Conservation (phyloP, 2,888 invertebrate species). For the Hydropsyche betteni region DNA sequence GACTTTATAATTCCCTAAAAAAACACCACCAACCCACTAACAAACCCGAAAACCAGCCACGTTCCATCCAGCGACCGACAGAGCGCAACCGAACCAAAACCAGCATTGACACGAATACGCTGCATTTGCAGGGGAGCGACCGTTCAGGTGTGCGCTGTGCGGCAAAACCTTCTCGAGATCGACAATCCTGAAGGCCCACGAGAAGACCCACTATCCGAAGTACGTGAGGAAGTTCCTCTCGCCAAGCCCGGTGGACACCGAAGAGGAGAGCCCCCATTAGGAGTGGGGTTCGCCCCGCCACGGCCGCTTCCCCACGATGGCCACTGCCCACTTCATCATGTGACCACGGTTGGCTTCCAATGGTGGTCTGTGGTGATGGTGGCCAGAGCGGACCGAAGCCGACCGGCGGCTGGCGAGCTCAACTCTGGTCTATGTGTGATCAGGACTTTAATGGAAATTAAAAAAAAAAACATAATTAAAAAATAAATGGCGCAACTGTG, state of each 20-base stretch:
- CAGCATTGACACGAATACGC: not conserved
- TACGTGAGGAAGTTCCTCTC: constrained; percentile 90
- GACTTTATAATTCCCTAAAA: too few species aligned
- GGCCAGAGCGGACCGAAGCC: constrained; percentile 27
- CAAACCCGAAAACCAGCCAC: too few species aligned
- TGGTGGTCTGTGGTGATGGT: constrained; percentile 9
- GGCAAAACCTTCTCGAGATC: constrained; percentile 92
- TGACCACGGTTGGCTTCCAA: not conserved
- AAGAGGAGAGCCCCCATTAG: constrained; percentile 83
- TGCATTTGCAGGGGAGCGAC: constrained; percentile 74
- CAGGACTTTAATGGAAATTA: constrained; percentile 50
- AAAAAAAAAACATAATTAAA: constrained; percentile 25
- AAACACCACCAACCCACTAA: too few species aligned
- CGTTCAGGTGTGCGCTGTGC: constrained; percentile 88
- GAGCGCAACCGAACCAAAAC: too few species aligned
- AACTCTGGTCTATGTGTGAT: constrained; percentile 60
- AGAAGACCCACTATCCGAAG: constrained; percentile 92
- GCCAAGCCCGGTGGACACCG: constrained; percentile 85
- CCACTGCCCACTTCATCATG: constrained; percentile 10
- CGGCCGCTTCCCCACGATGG: constrained; percentile 36
- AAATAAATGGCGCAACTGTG: constrained; percentile 67
- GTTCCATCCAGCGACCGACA: too few species aligned
- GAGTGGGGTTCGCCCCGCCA: constrained; percentile 55
- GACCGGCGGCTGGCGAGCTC: constrained; percentile 39
- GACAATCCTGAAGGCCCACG: constrained; percentile 90